Conservation (phyloP, 2,888 invertebrate genomes). For the Gryllus longicercus region DNA sequence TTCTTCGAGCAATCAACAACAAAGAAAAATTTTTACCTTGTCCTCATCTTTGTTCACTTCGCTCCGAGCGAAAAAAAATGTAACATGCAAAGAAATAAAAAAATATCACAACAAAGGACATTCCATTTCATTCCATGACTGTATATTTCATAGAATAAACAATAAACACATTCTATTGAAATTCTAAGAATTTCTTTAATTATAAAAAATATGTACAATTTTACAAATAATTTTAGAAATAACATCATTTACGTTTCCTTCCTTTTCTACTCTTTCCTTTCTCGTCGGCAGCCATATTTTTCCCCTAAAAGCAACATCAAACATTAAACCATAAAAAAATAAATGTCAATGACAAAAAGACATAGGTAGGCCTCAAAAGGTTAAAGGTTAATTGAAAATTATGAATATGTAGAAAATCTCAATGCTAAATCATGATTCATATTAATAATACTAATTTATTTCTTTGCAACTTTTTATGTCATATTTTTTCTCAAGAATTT, state of each 20-base stretch:
- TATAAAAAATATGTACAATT: neutral
- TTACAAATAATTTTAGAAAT: neutral
- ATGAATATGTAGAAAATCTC: too few relatives aligned
- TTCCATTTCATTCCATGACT: neutral
- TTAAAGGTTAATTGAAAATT: too few relatives aligned
- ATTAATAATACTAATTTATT: too few relatives aligned
- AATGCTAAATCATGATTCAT: too few relatives aligned
- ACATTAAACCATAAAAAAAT: neutral
- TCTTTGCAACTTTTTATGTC: too few relatives aligned
- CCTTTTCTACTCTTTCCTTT: neutral
- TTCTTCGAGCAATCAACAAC: neutral
- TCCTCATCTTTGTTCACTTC: neutral
- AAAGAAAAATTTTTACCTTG: constrained; percentile 5
- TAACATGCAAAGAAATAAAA: neutral
- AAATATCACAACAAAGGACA: neutral
- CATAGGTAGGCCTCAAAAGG: too few relatives aligned
- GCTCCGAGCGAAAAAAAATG: neutral
- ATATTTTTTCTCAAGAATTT: too few relatives aligned
- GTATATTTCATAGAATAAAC: neutral
- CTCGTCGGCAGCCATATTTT: neutral
- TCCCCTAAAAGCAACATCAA: neutral
- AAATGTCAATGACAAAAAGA: neutral
- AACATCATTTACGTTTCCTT: neutral
- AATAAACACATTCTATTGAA: neutral
- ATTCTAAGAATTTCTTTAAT: neutral